Evolutionary conservation across 1,140 invertebrate species (phyloP).

Genomic region (Meloidogyne exigua): DNA sequence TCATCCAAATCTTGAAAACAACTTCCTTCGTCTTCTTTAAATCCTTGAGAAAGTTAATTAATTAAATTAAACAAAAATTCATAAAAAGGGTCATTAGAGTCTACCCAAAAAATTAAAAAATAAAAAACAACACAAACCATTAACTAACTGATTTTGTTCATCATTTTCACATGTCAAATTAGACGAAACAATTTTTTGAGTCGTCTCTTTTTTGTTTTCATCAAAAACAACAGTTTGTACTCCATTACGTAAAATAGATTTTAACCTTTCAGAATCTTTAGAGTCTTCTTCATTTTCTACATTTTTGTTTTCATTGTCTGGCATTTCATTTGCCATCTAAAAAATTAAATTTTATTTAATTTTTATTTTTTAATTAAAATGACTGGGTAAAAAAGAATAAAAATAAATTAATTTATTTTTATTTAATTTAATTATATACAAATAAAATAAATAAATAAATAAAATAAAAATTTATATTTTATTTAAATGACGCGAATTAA

Average conservation of each 20-base stretch:
- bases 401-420: no score
- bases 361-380: no score
- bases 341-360: no score
- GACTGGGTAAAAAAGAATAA: no score
- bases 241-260: background rate
- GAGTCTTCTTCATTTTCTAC: background rate
- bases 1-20: slow-evolving; percentile 9
- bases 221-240: background rate
- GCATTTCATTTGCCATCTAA: background rate
- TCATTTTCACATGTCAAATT: background rate
- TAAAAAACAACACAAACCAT: no score
- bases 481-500: background rate
- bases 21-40: slow-evolving; percentile 4
- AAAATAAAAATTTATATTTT: no score
- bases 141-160: background rate
- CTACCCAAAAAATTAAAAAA: background rate
- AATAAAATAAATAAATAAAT: background rate
- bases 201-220: background rate
- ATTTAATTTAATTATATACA: background rate
- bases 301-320: background rate
- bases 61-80: no score
- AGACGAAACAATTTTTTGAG: background rate
- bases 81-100: no score
- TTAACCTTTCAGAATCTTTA: background rate
- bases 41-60: slow-evolving; percentile 1